Evolutionary conservation across 2,888 invertebrate genomes (phyloP).

Genomic region (Cheilosia variabilis): DNA sequence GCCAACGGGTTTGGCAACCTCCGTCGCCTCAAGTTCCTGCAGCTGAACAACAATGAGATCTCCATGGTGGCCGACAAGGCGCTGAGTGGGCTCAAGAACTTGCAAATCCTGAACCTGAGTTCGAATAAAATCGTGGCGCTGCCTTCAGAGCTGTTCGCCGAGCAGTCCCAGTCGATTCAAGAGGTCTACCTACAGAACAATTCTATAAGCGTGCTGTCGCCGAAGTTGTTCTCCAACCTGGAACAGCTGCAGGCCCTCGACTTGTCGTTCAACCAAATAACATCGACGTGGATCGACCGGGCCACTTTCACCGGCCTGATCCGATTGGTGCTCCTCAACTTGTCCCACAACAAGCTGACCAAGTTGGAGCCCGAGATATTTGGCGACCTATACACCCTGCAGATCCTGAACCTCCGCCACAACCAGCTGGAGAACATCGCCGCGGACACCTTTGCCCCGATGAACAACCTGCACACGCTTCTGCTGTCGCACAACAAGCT

Average conservation of each 20-base stretch:
- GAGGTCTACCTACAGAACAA: constrained; percentile 96
- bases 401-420: constrained; percentile 93
- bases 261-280: constrained; percentile 93
- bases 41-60: constrained; percentile 94
- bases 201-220: constrained; percentile 93
- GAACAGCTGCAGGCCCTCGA: constrained; percentile 92
- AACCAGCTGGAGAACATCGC: constrained; percentile 93
- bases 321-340: constrained; percentile 92
- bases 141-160: constrained; percentile 93
- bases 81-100: constrained; percentile 90
- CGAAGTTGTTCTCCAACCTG: constrained; percentile 93
- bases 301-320: constrained; percentile 94
- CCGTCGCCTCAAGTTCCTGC: constrained; percentile 90
- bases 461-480: constrained; percentile 96
- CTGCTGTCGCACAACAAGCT: constrained; percentile 94
- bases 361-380: constrained; percentile 93
- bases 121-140: constrained; percentile 95
- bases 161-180: constrained; percentile 90
- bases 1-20: constrained; percentile 92
- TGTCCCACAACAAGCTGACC: constrained; percentile 93
- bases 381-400: constrained; percentile 92
- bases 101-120: constrained; percentile 94
- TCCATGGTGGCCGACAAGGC: constrained; percentile 94
- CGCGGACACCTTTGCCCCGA: constrained; percentile 94
- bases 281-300: constrained; percentile 93